Conservation (phyloP, 1,140 invertebrate genomes). For the Lineus longissimus region DNA sequence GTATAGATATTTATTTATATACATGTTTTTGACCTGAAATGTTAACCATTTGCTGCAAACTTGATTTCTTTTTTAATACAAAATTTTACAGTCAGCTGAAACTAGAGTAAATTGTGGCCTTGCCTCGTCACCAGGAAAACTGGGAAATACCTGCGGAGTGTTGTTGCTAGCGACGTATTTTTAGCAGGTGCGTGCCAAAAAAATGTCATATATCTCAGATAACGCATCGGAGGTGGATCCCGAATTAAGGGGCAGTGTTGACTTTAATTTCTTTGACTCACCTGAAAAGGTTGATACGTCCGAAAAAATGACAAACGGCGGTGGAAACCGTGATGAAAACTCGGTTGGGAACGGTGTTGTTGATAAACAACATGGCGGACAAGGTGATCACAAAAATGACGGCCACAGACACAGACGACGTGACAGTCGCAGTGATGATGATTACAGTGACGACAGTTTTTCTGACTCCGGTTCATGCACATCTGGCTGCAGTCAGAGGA, state of each 20-base stretch:
- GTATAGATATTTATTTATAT: too few species aligned
- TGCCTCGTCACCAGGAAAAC: too few species aligned
- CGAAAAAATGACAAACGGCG: slow-evolving; percentile 9
- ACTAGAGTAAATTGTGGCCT: too few species aligned
- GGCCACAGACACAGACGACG: neutral
- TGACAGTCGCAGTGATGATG: slow-evolving; percentile 6
- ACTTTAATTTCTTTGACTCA: slow-evolving; percentile 41
- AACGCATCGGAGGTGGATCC: slow-evolving; percentile 1
- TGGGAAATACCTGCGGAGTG: too few species aligned
- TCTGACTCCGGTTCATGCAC: slow-evolving; percentile 26
- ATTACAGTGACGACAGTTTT: slow-evolving; percentile 33
- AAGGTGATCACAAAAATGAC: neutral
- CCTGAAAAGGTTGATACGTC: slow-evolving; percentile 19
- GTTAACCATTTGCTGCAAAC: too few species aligned
- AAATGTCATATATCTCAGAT: too few species aligned
- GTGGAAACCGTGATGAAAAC: slow-evolving; percentile 11
- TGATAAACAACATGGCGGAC: neutral
- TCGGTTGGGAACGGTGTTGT: slow-evolving; percentile 17
- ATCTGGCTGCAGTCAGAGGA: slow-evolving; percentile 35
- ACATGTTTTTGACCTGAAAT: too few species aligned
- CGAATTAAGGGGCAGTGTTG: slow-evolving; percentile 22
- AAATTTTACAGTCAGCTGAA: too few species aligned
- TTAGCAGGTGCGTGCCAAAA: too few species aligned
- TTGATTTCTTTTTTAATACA: too few species aligned
- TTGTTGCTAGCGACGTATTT: too few species aligned